Base-by-base conservation (phyloP, 2,888 invertebrate genomes). In the Malthinus seriepunctatus region DNA sequence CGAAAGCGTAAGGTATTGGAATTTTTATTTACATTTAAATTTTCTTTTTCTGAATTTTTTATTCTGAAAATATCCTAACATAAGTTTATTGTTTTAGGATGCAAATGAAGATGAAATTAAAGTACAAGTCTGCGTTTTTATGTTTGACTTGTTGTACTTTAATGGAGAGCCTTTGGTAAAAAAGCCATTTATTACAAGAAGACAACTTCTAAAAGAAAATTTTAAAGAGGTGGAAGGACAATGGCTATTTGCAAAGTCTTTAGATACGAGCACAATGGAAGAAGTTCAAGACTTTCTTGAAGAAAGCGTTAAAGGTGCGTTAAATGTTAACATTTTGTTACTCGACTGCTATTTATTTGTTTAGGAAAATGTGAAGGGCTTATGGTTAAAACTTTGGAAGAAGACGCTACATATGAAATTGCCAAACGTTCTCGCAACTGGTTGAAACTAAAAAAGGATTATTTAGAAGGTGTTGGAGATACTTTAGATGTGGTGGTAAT, bases 371-470 rank as follows among this genome's bases (percentile, higher is more conserved):
- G 99, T 80, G 99, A 99, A 82, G 99, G 99, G 1, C 83, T 99
- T 55, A 99, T 99, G 98, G 94, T 99, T 6, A 99, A 99, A 82
- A 94, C 97, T 0, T 80, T 99, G 49, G 86, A 89, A 67, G 87
- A 88, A 32, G 89, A 92, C 70, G 95, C 98, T 0, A 90, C 92
- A 0, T 99, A 99, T 79, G 98, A 99, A 83, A 98, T 99, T 69
- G 97, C 98, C 0, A 92, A 96, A 69, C 82, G 99, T 35, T 95
- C 95, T 0, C 86, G 88, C 64, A 96, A 95, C 78, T 97, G 97
- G 97, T 81, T 97, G 34, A 97, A 97, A 84, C 79, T 98, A 54
- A 98, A 98, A 78, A 98, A 98, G 75, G 99, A 99, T 82, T 99
- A 99, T 80, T 81, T 99, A 64, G 94, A 97, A 31, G 96, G 96